These are phyloP conservation scores for Lemur catta DNA, from an alignment of 2,797 vertebrate species.

Conservation along the genomic window DNA sequence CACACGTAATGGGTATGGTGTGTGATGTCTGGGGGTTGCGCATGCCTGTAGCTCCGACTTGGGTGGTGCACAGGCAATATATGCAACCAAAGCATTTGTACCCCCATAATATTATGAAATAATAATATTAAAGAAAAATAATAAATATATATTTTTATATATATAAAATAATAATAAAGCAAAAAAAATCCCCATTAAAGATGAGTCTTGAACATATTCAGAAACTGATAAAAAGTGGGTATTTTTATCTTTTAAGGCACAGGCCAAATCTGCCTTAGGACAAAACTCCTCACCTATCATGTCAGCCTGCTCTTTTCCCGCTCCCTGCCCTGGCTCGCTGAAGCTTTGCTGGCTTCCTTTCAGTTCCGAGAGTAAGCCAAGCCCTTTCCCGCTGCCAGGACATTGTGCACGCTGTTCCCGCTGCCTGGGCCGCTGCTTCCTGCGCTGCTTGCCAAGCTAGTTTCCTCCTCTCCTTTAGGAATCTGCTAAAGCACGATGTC, in stretches of 20 bases:
- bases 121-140: no score
- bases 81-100: no score
- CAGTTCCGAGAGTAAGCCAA: not conserved
- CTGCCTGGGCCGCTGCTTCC: not conserved
- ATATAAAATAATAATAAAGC: no score
- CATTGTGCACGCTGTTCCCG: not conserved
- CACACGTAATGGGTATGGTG: no score
- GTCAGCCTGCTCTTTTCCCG: not conserved
- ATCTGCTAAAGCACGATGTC: not conserved
- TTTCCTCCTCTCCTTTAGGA: not conserved
- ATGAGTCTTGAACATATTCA: not conserved
- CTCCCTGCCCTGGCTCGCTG: not conserved
- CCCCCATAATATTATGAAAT: no score
- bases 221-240: not conserved
- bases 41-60: no score
- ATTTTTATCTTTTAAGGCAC: not conserved
- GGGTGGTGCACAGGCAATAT: no score
- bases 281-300: no score
- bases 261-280: not conserved
- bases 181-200: not conserved
- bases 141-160: no score
- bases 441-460: not conserved
- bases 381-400: not conserved
- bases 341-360: not conserved
- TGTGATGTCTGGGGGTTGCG: no score